Conservation (phyloP, 2,113 vertebrate species). For the Dermatemys mawii region DNA sequence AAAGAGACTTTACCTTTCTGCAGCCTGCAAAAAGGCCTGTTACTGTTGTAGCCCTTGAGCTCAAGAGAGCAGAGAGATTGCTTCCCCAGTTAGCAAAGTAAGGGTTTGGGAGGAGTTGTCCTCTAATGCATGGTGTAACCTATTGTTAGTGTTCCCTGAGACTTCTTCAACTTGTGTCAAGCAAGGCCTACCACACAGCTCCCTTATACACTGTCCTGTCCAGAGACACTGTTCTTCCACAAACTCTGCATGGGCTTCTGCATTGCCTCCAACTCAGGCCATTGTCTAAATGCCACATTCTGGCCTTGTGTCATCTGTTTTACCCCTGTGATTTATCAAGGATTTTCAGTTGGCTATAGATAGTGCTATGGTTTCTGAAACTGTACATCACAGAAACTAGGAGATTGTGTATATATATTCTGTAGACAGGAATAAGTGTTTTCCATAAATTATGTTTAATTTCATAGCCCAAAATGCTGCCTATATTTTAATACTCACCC, state of each 20-base stretch:
- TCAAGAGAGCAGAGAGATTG: background rate
- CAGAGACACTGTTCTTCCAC: background rate
- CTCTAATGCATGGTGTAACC: no score
- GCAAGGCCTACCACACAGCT: background rate
- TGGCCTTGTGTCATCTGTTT: background rate
- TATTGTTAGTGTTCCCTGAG: no score
- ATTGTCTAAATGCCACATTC: background rate
- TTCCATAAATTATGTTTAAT: background rate
- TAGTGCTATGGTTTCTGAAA: background rate
- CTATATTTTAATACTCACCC: background rate
- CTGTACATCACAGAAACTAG: background rate
- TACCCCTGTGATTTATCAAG: background rate
- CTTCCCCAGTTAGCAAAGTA: background rate
- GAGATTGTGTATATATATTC: background rate
- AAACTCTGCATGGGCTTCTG: background rate
- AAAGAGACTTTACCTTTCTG: no score
- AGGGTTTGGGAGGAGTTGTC: no score
- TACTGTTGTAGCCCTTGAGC: background rate
- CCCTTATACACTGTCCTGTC: background rate
- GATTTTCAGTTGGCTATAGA: conserved; percentile 8
- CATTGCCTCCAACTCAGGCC: background rate
- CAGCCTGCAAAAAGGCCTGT: background rate
- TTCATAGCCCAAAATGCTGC: background rate
- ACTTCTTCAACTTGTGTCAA: background rate
- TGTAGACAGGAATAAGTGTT: background rate